Conservation (phyloP, 2,888 invertebrate species). For the Cosmia pyralina region DNA sequence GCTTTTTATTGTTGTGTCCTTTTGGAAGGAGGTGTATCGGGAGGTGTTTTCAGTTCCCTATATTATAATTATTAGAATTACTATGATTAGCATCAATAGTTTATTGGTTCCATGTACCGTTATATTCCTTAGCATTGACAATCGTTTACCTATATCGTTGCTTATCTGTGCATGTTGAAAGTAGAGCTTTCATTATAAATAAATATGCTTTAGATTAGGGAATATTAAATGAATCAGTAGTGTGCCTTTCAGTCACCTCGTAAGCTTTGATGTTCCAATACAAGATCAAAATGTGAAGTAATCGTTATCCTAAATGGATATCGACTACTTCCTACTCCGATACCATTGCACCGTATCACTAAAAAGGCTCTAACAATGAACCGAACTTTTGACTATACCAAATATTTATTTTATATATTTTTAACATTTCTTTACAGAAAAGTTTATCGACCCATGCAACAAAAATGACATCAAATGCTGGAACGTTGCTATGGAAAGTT, state of each 20-base stretch:
- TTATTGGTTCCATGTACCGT: background rate
- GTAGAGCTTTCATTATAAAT: background rate
- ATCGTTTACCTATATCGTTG: background rate
- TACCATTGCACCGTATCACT: background rate
- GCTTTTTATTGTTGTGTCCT: constrained; percentile 48
- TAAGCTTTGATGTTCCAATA: background rate
- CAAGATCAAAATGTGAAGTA: too few species aligned
- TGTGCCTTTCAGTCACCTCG: background rate
- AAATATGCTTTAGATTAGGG: background rate
- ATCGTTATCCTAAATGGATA: too few species aligned
- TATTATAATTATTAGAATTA: background rate
- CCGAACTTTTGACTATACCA: too few species aligned
- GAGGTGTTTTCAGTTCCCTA: constrained; percentile 13
- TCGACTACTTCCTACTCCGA: too few species aligned
- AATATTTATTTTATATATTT: too few species aligned
- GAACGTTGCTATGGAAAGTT: constrained; percentile 76
- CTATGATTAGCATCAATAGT: background rate
- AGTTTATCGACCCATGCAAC: constrained; percentile 73
- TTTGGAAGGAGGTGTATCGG: constrained; percentile 45
- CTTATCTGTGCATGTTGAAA: background rate
- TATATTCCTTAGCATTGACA: background rate
- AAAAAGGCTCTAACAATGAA: background rate
- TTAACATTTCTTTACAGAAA: constrained; percentile 43
- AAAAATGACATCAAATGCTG: constrained; percentile 79
- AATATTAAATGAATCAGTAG: background rate